Base-by-base conservation (phyloP, 1,140 invertebrate species). In the Zaprionus africanus region DNA sequence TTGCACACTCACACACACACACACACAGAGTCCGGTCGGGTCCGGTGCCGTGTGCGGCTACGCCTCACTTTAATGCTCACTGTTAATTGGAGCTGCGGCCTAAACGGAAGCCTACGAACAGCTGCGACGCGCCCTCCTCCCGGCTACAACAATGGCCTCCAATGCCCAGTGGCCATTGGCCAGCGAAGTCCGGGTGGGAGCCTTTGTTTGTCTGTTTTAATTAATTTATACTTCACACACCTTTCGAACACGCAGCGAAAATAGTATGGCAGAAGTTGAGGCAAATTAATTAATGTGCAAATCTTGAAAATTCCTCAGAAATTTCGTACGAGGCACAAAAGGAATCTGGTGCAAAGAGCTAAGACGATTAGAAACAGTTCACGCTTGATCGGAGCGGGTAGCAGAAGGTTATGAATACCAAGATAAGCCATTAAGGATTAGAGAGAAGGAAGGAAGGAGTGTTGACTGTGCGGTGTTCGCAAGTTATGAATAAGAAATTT, bases 141-240 rank as follows among this genome's bases (percentile, higher is more conserved):
- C 11, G 31, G 5, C n/a, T 9, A 46, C 66, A 80, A 76, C 71
- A 86, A 79, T 82, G 58, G 59, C 51, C 38, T 26, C 49, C 51
- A 51, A 51, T 51, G 46, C 46, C 46, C 46, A 51, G 19, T 51
- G 46, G 46, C 59, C 38, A 43, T 46, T 46, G 12, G 57, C 57
- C 17, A 36, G 34, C 13, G 34, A 4, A 13, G 12, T 36, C 49
- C 5, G 36, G 53, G 17, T 17, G 26, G 60, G n/a, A 19, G 53
- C 60, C 67, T 76, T 46, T 73, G 49, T 87, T 87, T 88, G 84
- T 90, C 71, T 68, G 78, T 63, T 81, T 87, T 87, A 87, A 87
- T 87, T 87, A 87, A 87, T 87, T 87, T 81, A 86, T 88, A 79
- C 78, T 81, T 84, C 81, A 61, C 84, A 90, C 78, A 88, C 81